Evolutionary conservation across 2,113 vertebrate genomes (phyloP), one percentile per base, ranked within the genome.

Genomic region (Emberiza fucata): DNA sequence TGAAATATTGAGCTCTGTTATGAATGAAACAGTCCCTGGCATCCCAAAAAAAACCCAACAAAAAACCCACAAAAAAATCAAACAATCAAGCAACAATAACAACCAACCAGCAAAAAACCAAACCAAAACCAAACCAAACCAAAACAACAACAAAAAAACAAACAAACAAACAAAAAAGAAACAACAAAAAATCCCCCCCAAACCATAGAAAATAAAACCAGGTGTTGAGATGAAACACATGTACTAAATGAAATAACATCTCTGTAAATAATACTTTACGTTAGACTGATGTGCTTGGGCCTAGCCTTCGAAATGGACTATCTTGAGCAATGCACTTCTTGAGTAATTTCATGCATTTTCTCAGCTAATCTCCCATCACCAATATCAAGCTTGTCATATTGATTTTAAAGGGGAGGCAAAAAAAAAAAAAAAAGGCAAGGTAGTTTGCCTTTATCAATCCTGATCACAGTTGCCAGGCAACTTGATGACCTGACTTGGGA

Each of bases 361-460:
- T 96, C 98, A 95, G 97, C 97, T 98, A 98, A 98, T 98, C 98
- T 99, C 96, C 97, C 97, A 98, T 98, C 98, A 98, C 98, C 96
- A 69, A 96, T 97, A 98, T 98, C 97, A 98, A 98, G 96, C 97
- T 97, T 98, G 98, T 98, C 97, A 98, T 98, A 98, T 98, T 98
- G 98, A 99, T 98, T 99, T 98, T 97, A 98, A 86, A 92, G 11
- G 27, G 25, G 96, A 97, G 45, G 70, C 7, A 28, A 81, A 81
- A 73, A 8, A 37, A 37, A 8, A 37, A 37, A 37, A 96, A 97
- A 97, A 97, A 51, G 91, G 90, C 96, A 98, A 98, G 98, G 98
- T 98, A 97, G 96, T 97, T 97, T 98, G 98, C 98, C 97, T 98
- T 98, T 98, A 98, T 98, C 98, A 98, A 97, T 98, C 98, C 92